Conservation (phyloP, 2,113 vertebrate genomes). For the Neoarius graeffei region DNA sequence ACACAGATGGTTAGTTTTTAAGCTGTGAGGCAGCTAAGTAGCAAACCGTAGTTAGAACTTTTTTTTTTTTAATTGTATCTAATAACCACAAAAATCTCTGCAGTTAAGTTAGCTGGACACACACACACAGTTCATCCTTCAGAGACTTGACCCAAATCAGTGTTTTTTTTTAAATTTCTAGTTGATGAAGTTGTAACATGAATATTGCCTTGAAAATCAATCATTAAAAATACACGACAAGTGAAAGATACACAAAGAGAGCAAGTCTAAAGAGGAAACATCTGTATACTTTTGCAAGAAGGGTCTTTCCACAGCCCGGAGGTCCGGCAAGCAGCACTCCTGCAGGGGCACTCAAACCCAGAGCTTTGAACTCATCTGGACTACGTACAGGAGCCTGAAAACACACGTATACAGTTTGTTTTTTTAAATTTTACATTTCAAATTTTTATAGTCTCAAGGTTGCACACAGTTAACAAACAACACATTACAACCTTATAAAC, state of each 20-base stretch:
- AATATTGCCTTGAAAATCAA: neutral
- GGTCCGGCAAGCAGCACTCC: constrained; percentile 93
- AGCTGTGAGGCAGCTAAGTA: neutral
- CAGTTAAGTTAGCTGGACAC: neutral
- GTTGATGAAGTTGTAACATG: neutral
- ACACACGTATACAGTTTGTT: constrained; percentile 30
- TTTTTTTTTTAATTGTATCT: neutral
- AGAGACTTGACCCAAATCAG: neutral
- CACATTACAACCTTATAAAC: neutral
- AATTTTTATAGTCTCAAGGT: neutral
- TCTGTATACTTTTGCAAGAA: constrained; percentile 88
- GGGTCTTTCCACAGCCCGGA: constrained; percentile 94
- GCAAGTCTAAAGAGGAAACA: neutral
- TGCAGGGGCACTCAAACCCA: constrained; percentile 87
- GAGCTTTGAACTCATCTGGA: constrained; percentile 85
- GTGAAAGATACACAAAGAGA: neutral
- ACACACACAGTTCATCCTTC: neutral
- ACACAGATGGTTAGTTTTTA: constrained; percentile 42
- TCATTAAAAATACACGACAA: neutral
- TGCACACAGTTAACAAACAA: neutral
- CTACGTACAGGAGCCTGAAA: constrained; percentile 86
- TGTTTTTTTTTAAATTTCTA: neutral
- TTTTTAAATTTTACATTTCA: neutral
- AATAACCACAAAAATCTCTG: neutral
- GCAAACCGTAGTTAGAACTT: neutral